Base-by-base conservation (phyloP, 2,797 vertebrate genomes). In the Falco cherrug region DNA sequence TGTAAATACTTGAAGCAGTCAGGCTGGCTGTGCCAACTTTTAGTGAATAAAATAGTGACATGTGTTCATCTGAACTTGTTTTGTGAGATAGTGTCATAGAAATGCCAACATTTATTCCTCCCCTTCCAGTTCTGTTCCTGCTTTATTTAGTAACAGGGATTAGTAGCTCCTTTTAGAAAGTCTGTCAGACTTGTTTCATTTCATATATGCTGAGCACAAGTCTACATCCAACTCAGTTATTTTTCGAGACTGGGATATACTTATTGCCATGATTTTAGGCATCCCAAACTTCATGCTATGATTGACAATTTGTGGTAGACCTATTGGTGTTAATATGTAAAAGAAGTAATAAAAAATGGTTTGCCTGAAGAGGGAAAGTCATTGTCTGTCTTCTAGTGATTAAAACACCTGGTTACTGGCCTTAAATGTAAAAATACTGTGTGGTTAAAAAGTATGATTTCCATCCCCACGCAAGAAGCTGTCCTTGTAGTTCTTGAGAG, bases 91-190 rank as follows among this genome's bases (percentile, higher is more conserved):
- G 69, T 93, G 89, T 94, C 92, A 57, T 19, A 76, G 82, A 82
- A 88, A 89, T 96, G 87, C 71, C 84, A 80, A 37, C 71, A 35
- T 82, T 61, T 94, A 83, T 96, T 90, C 80, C 70, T 93, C 77
- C 47, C 68, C 21, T 92, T 89, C 65, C 63, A 84, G 41, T 80
- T 81, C 69, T 91, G 70, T 75, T 75, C 63, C 65, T 87, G 48
- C 85, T 97, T 94, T 97, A 87, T 96, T 97, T 96, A 97, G 97
- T 84, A 89, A 92, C 56, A 50, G n/a, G 93, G 90, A 94, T 96
- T 95, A 97, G 80, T 57, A 69, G 50, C 91, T 91, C 83, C 89
- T 95, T 97, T 92, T 95, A 90, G 94, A 92, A 90, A 75, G 89
- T 87, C 86, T 85, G 76, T 74, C 88, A 69, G 90, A 74, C 82